Percentiles rank a stretch among this genome's conserved stretches.
phyloP scores from a whole-genome alignment of 2,797 vertebrate species.

The Clarias pachynema region DNA sequence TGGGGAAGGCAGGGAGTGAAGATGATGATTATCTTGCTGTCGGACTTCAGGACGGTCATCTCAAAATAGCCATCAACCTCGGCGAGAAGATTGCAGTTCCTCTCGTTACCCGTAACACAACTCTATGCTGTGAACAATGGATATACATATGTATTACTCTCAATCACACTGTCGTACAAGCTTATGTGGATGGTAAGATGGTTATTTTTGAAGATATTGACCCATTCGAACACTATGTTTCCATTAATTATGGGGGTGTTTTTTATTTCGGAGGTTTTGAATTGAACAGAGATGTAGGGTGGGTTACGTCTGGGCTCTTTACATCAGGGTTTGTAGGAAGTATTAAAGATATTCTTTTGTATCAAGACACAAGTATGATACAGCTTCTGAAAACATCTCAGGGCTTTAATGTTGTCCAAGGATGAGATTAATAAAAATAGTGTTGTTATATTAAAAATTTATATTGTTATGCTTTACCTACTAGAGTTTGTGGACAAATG shows the following conservation, averaged over 20 bases:
- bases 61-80: slow-evolving; percentile 84
- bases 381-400: slow-evolving; percentile 74
- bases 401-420: slow-evolving; percentile 82
- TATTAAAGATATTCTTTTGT: slow-evolving; percentile 81
- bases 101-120: slow-evolving; percentile 62
- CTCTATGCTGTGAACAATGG: slow-evolving; percentile 76
- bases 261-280: slow-evolving; percentile 88
- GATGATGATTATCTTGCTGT: slow-evolving; percentile 84
- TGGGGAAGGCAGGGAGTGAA: slow-evolving; percentile 80
- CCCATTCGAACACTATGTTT: slow-evolving; percentile 79
- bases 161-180: slow-evolving; percentile 79
- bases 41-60: slow-evolving; percentile 74
- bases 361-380: slow-evolving; percentile 77
- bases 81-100: slow-evolving; percentile 78
- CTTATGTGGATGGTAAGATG: slow-evolving; percentile 70
- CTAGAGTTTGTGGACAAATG: background rate
- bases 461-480: background rate
- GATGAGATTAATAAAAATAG: slow-evolving; percentile 57
- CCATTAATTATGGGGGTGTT: slow-evolving; percentile 80
- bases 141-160: slow-evolving; percentile 73
- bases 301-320: slow-evolving; percentile 81
- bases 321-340: slow-evolving; percentile 77
- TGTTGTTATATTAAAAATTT: background rate
- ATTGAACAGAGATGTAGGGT: slow-evolving; percentile 70
- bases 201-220: slow-evolving; percentile 80